Evolutionary conservation across 2,113 vertebrate genomes (phyloP).

Genomic region (Trinectes maculatus): DNA sequence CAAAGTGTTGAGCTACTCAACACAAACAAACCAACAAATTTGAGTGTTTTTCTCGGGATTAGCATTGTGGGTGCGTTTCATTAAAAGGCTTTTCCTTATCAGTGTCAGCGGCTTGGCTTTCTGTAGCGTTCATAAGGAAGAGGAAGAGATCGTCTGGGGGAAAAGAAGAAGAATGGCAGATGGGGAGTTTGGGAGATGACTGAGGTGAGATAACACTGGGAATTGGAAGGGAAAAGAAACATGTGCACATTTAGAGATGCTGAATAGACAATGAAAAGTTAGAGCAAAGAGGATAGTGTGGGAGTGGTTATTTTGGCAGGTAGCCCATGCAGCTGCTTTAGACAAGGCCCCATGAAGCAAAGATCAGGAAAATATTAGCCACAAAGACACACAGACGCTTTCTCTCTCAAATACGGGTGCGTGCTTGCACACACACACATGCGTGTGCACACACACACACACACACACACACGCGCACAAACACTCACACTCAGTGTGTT

Average conservation of each 20-base stretch:
- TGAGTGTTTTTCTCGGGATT: conserved; percentile 12
- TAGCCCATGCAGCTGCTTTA: conserved; percentile 64
- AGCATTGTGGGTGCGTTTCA: conserved; percentile 25
- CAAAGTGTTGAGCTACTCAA: conserved; percentile 13
- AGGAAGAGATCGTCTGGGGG: conserved; percentile 5
- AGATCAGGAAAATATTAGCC: conserved; percentile 58
- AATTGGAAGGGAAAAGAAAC: conserved; percentile 43
- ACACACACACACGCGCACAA: background rate
- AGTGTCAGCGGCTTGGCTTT: conserved; percentile 19
- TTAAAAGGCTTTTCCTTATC: conserved; percentile 18
- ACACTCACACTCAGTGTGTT: no score
- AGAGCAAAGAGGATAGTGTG: conserved; percentile 31
- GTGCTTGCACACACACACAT: conserved; percentile 1
- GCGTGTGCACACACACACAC: background rate
- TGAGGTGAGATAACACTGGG: conserved; percentile 39
- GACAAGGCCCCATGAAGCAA: conserved; percentile 44
- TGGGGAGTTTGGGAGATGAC: conserved; percentile 37
- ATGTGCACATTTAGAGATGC: conserved; percentile 28
- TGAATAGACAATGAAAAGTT: conserved; percentile 54
- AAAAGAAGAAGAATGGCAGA: background rate
- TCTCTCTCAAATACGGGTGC: conserved; percentile 2
- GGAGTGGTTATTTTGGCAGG: conserved; percentile 67
- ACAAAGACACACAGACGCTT: conserved; percentile 34
- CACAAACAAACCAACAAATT: background rate
- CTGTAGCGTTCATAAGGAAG: conserved; percentile 10